phyloP scores from a whole-genome alignment of 2,888 invertebrate species.

The Torymus tubicola region DNA sequence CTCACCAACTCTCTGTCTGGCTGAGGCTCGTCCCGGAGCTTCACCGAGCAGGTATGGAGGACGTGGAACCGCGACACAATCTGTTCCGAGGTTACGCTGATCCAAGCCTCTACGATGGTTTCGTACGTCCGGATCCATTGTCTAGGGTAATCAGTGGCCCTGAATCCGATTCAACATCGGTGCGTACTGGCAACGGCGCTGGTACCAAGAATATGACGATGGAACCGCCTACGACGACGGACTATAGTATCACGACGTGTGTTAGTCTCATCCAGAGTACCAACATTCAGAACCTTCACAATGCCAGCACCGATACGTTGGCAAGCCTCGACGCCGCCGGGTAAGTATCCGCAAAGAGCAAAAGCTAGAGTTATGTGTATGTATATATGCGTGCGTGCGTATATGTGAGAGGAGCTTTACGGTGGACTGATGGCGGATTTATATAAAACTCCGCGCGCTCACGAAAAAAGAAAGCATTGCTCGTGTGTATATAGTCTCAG shows the following conservation, averaged over 20 bases:
- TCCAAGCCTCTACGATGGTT: slow-evolving; percentile 91
- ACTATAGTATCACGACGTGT: slow-evolving; percentile 85
- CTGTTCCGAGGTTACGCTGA: slow-evolving; percentile 93
- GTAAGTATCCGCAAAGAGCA: slow-evolving; percentile 58
- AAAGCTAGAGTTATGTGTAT: no score
- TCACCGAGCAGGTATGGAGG: slow-evolving; percentile 92
- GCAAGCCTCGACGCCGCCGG: slow-evolving; percentile 89
- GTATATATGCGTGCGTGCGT: no score
- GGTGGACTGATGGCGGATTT: no score
- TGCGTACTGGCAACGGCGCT: background rate
- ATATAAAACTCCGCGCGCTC: no score
- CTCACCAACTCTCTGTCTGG: slow-evolving; percentile 97
- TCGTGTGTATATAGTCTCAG: no score
- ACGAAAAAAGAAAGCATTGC: no score
- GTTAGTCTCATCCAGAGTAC: slow-evolving; percentile 81
- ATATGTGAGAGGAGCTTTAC: no score
- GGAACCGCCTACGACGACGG: slow-evolving; percentile 83
- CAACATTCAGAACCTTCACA: slow-evolving; percentile 79
- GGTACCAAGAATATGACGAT: slow-evolving; percentile 77
- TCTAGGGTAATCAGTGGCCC: slow-evolving; percentile 78
- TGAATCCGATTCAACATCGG: background rate
- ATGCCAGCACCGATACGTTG: slow-evolving; percentile 86
- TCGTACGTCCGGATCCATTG: slow-evolving; percentile 90
- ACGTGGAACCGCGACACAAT: slow-evolving; percentile 91
- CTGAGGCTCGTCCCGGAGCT: slow-evolving; percentile 93